phyloP scores from a whole-genome alignment of 2,113 vertebrate species.

The Lepidothrix coronata region DNA sequence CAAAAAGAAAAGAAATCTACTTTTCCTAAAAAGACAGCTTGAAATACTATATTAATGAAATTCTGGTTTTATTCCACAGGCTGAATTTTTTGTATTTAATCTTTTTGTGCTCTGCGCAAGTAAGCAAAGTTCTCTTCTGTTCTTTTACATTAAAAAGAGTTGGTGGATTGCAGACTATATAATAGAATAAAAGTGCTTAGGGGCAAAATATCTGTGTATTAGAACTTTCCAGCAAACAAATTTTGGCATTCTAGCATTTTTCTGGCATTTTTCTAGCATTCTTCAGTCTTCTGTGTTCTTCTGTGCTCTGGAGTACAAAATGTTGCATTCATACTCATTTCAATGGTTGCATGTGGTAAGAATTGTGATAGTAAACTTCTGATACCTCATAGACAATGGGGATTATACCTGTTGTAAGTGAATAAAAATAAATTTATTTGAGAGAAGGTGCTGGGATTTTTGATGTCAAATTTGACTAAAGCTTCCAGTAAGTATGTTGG shows the following conservation, averaged over 20 bases:
- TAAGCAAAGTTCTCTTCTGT: not conserved
- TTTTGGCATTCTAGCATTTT: not conserved
- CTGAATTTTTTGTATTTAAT: not conserved
- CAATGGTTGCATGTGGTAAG: not conserved
- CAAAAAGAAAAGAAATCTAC: not conserved
- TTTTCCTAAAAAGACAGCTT: not conserved
- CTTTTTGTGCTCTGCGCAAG: not conserved
- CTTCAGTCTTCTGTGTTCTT: not conserved
- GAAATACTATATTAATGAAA: not conserved
- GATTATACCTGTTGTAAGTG: not conserved
- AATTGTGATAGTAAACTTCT: not conserved
- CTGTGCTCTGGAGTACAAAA: not conserved
- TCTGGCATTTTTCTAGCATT: not conserved
- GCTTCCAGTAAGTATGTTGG: not conserved
- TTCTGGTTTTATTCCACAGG: not conserved
- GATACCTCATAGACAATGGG: accelerated
- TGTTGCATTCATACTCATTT: not conserved
- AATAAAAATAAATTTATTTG: not conserved
- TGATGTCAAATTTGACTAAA: not conserved
- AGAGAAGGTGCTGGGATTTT: not conserved
- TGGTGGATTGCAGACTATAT: not conserved
- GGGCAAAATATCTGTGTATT: not conserved
- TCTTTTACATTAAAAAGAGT: not conserved
- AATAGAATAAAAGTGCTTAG: not conserved
- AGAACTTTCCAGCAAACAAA: not conserved